These are phyloP conservation scores for Polydrusus cervinus DNA, from an alignment of 2,888 invertebrate genomes.

Conservation along the genomic window DNA sequence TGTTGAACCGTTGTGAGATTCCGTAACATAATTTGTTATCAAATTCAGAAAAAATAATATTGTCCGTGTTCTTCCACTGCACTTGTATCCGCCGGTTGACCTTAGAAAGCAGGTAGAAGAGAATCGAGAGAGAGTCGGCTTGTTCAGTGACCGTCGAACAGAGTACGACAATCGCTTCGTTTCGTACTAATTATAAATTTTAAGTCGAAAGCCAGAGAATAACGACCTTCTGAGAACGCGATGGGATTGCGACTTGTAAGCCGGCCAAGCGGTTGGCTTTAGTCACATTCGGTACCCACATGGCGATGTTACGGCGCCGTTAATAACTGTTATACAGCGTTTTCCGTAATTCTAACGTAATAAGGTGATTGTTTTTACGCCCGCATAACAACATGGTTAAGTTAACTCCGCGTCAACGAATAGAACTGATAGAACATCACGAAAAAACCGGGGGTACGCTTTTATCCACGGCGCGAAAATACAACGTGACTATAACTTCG, in stretches of 20 bases:
- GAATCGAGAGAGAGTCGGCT: neutral
- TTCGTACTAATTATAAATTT: constrained; percentile 13
- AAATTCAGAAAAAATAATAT: neutral
- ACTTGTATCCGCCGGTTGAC: constrained; percentile 10
- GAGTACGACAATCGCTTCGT: no score
- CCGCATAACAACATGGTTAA: neutral
- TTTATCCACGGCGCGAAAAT: constrained; percentile 13
- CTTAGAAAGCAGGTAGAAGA: constrained; percentile 21
- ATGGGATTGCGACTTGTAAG: neutral
- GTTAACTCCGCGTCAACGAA: constrained; percentile 1
- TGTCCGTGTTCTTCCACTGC: neutral
- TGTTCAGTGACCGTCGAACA: neutral
- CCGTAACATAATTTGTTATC: neutral
- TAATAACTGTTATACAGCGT: neutral
- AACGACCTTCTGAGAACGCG: constrained; percentile 16
- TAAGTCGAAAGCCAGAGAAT: neutral
- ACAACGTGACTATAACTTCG: neutral
- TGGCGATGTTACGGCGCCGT: constrained; percentile 4
- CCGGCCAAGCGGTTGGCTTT: neutral
- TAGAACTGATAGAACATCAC: constrained; percentile 16
- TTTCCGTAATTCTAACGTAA: neutral
- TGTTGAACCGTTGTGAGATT: neutral
- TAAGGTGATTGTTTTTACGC: neutral
- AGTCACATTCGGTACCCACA: constrained; percentile 5
- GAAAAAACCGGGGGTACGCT: constrained; percentile 23